Conservation (phyloP, 2,113 vertebrate species). For the Gasterosteus aculeatus region DNA sequence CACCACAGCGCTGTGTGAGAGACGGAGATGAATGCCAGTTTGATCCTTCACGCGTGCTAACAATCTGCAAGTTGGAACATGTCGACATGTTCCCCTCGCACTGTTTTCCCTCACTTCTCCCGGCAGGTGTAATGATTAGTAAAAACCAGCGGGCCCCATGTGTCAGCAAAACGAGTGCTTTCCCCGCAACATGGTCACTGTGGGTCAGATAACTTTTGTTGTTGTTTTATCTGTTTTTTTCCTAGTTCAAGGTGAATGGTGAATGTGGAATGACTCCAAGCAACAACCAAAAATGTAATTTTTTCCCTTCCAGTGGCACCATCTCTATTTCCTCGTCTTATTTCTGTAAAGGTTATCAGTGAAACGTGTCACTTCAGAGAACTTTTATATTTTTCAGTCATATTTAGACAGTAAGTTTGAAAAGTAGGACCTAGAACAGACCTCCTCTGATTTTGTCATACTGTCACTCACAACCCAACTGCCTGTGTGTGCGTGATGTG, state of each 20-base stretch:
- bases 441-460: background rate
- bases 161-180: slow-evolving; percentile 29
- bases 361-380: background rate
- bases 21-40: slow-evolving; percentile 5
- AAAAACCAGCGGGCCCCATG: slow-evolving; percentile 36
- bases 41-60: slow-evolving; percentile 35
- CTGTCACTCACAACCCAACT: background rate
- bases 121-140: slow-evolving; percentile 58
- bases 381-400: background rate
- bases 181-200: slow-evolving; percentile 45
- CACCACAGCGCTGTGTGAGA: background rate
- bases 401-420: background rate
- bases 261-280: background rate
- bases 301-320: background rate
- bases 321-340: slow-evolving; percentile 15
- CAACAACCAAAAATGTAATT: background rate
- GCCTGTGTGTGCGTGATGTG: background rate
- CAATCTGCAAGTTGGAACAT: slow-evolving; percentile 53
- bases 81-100: slow-evolving; percentile 12
- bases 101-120: slow-evolving; percentile 4
- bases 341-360: slow-evolving; percentile 10
- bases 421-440: background rate
- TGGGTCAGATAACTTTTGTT: slow-evolving; percentile 32
- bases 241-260: slow-evolving; percentile 51
- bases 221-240: slow-evolving; percentile 20